Evolutionary conservation across 2,797 vertebrate species (phyloP).

Genomic region (Sebastes ruberrimus): DNA sequence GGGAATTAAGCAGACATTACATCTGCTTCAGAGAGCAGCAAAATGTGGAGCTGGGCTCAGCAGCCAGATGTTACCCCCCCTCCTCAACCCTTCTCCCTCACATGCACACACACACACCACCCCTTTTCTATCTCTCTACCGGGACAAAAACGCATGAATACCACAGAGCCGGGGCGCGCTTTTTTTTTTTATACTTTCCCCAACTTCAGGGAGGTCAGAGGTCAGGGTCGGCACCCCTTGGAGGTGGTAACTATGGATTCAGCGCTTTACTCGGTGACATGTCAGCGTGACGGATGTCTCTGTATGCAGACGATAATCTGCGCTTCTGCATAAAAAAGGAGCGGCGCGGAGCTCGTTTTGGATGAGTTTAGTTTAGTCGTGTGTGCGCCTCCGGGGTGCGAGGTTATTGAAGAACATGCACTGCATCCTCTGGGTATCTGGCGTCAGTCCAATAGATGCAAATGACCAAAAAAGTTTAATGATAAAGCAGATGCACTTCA

Average conservation of each 20-base stretch:
- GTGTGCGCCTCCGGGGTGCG: neutral
- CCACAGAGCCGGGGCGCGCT: constrained; percentile 3
- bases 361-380: neutral
- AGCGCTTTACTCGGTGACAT: constrained; percentile 29
- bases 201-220: constrained; percentile 42
- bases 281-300: constrained; percentile 42
- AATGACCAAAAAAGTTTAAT: neutral
- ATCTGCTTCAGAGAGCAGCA: constrained; percentile 71
- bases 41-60: constrained; percentile 62
- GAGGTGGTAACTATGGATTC: constrained; percentile 54
- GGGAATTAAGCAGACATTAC: constrained; percentile 75
- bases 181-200: constrained; percentile 49
- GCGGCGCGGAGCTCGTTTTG: neutral
- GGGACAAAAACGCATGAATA: constrained; percentile 38
- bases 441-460: constrained; percentile 17
- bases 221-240: constrained; percentile 60
- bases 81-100: neutral
- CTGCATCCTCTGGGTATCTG: constrained; percentile 14
- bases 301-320: constrained; percentile 15
- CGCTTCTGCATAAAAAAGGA: neutral
- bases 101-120: constrained; percentile 12
- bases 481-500: constrained; percentile 27
- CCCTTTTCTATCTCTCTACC: constrained; percentile 40
- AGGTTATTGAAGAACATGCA: neutral
- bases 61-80: constrained; percentile 76